Evolutionary conservation across 2,888 invertebrate species (phyloP).

Genomic region (Aethes cnicana): DNA sequence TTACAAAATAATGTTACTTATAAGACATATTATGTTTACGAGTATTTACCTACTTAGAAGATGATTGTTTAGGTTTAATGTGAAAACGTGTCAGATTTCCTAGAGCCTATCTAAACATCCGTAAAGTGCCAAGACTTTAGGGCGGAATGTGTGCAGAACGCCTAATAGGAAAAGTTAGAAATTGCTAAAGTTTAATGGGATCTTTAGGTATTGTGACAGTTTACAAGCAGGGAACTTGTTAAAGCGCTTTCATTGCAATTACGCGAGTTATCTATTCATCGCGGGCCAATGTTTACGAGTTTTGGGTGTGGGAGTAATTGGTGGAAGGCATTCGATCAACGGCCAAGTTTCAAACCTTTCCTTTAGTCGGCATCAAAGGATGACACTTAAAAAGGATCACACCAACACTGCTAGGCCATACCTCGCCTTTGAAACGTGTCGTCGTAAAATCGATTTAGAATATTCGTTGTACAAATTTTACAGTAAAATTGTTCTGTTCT

Average conservation of each 20-base stretch:
- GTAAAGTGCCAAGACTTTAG: slow-evolving; percentile 33
- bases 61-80: not conserved
- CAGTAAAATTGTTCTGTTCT: too few relatives aligned
- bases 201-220: slow-evolving; percentile 75
- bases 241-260: slow-evolving; percentile 61
- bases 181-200: slow-evolving; percentile 75
- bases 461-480: too few relatives aligned
- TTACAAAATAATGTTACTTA: too few relatives aligned
- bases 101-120: slow-evolving; percentile 19
- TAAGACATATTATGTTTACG: too few relatives aligned
- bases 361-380: too few relatives aligned
- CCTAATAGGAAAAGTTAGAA: slow-evolving; percentile 74
- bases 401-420: too few relatives aligned
- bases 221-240: slow-evolving; percentile 60
- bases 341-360: slow-evolving; percentile 9
- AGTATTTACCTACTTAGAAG: too few relatives aligned
- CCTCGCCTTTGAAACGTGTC: too few relatives aligned
- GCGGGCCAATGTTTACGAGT: slow-evolving; percentile 30
- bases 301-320: slow-evolving; percentile 7
- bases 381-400: too few relatives aligned
- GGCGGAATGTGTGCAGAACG: slow-evolving; percentile 58
- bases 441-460: too few relatives aligned
- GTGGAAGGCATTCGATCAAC: slow-evolving; percentile 2
- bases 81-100: slow-evolving; percentile 14
- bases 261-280: slow-evolving; percentile 47